phyloP scores from a whole-genome alignment of 2,113 vertebrate species.

The Dromas ardeola region DNA sequence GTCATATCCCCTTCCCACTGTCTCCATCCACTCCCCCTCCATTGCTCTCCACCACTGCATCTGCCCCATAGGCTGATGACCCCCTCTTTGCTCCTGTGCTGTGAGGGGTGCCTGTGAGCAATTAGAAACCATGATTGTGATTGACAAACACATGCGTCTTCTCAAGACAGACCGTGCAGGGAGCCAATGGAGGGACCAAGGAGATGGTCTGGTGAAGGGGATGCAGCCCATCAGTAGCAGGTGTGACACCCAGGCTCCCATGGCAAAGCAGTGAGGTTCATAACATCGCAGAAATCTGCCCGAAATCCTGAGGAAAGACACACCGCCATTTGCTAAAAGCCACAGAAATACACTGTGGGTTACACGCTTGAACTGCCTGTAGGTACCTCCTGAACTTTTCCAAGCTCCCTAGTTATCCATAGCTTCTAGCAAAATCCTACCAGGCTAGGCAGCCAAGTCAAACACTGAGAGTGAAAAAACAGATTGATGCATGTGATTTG shows the following conservation, averaged over 20 bases:
- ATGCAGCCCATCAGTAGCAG: not conserved
- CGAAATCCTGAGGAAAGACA: not conserved
- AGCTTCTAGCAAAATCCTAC: not conserved
- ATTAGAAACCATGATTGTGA: not conserved
- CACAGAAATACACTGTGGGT: not conserved
- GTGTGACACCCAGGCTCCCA: not conserved
- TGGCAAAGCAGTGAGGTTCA: not conserved
- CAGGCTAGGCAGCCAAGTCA: not conserved
- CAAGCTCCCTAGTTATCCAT: not conserved
- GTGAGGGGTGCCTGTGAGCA: not conserved
- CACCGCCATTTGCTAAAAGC: rapidly evolving
- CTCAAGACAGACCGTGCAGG: not conserved
- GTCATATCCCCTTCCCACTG: not conserved
- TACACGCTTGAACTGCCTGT: not conserved
- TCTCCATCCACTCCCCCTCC: not conserved
- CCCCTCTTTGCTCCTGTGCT: not conserved
- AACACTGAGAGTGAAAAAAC: not conserved
- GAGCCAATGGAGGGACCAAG: not conserved
- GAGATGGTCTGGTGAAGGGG: not conserved
- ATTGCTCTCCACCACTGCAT: not conserved
- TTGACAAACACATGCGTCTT: not conserved
- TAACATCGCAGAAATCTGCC: not conserved
- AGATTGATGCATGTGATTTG: not conserved
- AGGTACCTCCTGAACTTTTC: not conserved
- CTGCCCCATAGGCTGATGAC: not conserved